Evolutionary conservation across 2,888 invertebrate genomes (phyloP).

Genomic region (Acrobasis repandana): DNA sequence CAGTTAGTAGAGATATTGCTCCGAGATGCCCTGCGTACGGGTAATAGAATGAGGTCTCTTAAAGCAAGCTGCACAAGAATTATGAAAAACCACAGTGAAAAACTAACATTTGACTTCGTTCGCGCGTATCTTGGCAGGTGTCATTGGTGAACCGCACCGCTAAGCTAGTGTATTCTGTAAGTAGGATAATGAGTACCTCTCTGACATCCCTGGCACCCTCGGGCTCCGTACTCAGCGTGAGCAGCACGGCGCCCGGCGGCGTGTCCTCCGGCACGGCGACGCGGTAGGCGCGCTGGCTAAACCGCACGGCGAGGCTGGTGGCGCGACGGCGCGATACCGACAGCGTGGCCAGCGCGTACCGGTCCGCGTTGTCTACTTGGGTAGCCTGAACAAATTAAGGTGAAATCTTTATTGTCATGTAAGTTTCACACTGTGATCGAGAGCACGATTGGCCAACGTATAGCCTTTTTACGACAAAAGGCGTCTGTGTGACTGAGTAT

Average conservation of each 20-base stretch:
- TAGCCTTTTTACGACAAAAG: too few relatives aligned
- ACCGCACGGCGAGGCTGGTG: slow-evolving; percentile 83
- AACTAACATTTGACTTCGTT: too few relatives aligned
- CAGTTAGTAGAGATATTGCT: too few relatives aligned
- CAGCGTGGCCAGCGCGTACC: slow-evolving; percentile 93
- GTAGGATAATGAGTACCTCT: neutral
- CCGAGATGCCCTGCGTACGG: too few relatives aligned
- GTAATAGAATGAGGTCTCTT: too few relatives aligned
- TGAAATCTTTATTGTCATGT: neutral
- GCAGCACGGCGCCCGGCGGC: slow-evolving; percentile 87
- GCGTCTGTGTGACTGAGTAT: too few relatives aligned
- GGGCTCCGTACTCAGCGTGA: slow-evolving; percentile 85
- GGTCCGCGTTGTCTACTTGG: slow-evolving; percentile 93
- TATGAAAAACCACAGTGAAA: too few relatives aligned
- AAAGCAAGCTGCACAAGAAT: too few relatives aligned
- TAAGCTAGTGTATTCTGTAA: neutral
- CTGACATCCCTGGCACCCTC: slow-evolving; percentile 9
- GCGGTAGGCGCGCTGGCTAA: slow-evolving; percentile 87
- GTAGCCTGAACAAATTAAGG: slow-evolving; percentile 81
- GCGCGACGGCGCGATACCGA: slow-evolving; percentile 86
- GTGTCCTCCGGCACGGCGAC: slow-evolving; percentile 90
- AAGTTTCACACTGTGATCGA: neutral
- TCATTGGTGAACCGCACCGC: too few relatives aligned
- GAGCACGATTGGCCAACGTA: too few relatives aligned
- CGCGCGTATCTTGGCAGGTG: too few relatives aligned